These are phyloP conservation scores for Drosophila maculinotata DNA, from an alignment of 2,888 invertebrate species.

Conservation along the genomic window DNA sequence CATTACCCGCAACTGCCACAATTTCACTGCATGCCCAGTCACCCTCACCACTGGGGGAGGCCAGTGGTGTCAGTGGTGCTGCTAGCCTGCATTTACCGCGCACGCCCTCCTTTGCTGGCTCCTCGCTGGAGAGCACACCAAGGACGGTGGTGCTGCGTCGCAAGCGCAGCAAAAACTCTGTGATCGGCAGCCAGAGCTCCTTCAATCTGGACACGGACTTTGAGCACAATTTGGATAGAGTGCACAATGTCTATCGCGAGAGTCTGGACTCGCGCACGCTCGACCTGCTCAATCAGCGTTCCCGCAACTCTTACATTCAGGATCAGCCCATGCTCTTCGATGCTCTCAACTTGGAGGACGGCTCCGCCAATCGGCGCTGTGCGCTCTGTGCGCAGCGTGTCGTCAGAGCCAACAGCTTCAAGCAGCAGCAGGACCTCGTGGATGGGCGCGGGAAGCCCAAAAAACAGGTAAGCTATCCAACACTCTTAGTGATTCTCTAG, in stretches of 20 bases:
- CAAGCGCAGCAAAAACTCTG: constrained; percentile 58
- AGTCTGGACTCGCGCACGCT: constrained; percentile 84
- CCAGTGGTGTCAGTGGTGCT: background rate
- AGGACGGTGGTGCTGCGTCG: constrained; percentile 77
- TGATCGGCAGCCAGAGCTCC: constrained; percentile 60
- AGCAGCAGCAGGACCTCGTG: constrained; percentile 55
- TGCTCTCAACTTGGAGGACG: constrained; percentile 82
- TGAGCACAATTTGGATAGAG: constrained; percentile 83
- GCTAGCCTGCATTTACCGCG: constrained; percentile 18
- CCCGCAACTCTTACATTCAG: constrained; percentile 81
- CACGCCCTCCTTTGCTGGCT: constrained; percentile 26
- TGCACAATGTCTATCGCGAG: constrained; percentile 84
- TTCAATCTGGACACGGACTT: constrained; percentile 79
- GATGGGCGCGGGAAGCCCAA: constrained; percentile 58
- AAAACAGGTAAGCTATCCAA: constrained; percentile 58
- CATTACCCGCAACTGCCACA: background rate
- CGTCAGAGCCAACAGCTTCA: constrained; percentile 53
- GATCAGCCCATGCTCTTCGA: constrained; percentile 77
- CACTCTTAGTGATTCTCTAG: background rate
- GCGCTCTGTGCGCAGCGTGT: constrained; percentile 43
- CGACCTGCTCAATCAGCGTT: constrained; percentile 81
- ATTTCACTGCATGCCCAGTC: constrained; percentile 36
- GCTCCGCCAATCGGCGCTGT: constrained; percentile 62
- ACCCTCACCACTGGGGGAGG: constrained; percentile 28
- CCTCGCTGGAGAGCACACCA: constrained; percentile 51